Percentiles rank a stretch among this genome's conserved stretches.
Conservation (phyloP, 2,113 vertebrate genomes). For the Ophthalmolycus amberensis region DNA sequence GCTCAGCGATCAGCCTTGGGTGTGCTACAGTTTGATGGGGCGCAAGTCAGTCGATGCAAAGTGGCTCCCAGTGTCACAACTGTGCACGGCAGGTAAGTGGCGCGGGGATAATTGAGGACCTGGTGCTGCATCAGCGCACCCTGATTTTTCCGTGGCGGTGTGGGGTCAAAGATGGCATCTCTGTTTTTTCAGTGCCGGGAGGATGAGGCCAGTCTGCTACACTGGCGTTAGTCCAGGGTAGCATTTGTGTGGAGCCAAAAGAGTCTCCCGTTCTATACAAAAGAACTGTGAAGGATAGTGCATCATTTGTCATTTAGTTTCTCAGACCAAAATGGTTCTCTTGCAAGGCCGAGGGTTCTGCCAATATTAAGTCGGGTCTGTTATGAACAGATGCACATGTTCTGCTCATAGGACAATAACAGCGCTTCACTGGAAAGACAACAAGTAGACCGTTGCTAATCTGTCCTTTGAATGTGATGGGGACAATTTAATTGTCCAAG, state of each 20-base stretch:
- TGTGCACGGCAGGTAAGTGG: conserved; percentile 9
- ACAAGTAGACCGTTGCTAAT: too few species aligned
- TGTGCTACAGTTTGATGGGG: conserved; percentile 6
- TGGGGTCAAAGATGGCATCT: conserved; percentile 18
- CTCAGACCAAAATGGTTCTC: background rate
- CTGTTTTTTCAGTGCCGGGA: background rate
- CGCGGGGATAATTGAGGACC: conserved; percentile 26
- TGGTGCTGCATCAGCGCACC: conserved; percentile 33
- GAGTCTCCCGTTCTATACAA: background rate
- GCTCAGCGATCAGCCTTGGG: background rate
- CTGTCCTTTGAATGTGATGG: too few species aligned
- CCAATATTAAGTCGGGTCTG: too few species aligned
- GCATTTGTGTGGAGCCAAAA: background rate
- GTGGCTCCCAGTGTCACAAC: conserved; percentile 25
- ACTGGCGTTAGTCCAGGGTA: background rate
- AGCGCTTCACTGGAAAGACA: too few species aligned
- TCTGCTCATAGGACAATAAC: too few species aligned
- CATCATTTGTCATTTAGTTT: background rate
- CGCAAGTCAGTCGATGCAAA: conserved; percentile 30
- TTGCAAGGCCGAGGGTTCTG: background rate
- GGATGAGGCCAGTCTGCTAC: background rate
- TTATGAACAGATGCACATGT: too few species aligned
- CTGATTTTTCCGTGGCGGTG: background rate
- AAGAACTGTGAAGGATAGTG: background rate
- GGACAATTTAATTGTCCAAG: too few species aligned